phyloP scores from a whole-genome alignment of 2,113 vertebrate species.

The Hippoglossus stenolepis region DNA sequence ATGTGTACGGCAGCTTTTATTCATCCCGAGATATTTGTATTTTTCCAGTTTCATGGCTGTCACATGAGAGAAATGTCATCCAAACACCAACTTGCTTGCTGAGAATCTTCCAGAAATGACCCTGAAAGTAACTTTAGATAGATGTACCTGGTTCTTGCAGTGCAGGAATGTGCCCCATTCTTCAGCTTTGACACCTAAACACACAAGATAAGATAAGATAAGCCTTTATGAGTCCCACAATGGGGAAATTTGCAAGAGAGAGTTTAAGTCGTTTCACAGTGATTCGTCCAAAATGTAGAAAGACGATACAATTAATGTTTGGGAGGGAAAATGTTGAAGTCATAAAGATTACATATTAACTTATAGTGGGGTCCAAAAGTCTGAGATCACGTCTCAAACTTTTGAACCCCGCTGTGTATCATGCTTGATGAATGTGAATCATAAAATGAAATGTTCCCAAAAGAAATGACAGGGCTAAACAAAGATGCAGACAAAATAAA shows the following conservation, averaged over 20 bases:
- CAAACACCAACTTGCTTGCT: not conserved
- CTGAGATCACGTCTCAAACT: not conserved
- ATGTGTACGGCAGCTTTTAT: not conserved
- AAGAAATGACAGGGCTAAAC: slow-evolving; percentile 8
- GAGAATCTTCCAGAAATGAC: too few relatives aligned
- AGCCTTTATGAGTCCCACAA: too few relatives aligned
- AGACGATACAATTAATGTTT: not conserved
- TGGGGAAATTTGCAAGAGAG: not conserved
- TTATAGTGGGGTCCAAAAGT: not conserved
- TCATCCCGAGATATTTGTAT: not conserved
- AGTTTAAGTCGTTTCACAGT: slow-evolving; percentile 11
- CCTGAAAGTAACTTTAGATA: not conserved
- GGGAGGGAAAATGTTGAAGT: not conserved
- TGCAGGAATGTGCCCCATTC: slow-evolving; percentile 88
- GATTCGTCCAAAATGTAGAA: not conserved
- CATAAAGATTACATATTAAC: slow-evolving; percentile 16
- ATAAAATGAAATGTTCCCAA: slow-evolving; percentile 23
- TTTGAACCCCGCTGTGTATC: not conserved
- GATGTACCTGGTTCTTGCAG: slow-evolving; percentile 85
- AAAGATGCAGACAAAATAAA: slow-evolving; percentile 46
- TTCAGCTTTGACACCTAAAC: slow-evolving; percentile 83
- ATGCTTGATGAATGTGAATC: not conserved
- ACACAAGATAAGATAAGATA: slow-evolving; percentile 11
- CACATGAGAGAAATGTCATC: not conserved
- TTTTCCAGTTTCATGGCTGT: not conserved